Evolutionary conservation across 2,113 vertebrate genomes (phyloP).

Genomic region (Pleuronectes platessa): DNA sequence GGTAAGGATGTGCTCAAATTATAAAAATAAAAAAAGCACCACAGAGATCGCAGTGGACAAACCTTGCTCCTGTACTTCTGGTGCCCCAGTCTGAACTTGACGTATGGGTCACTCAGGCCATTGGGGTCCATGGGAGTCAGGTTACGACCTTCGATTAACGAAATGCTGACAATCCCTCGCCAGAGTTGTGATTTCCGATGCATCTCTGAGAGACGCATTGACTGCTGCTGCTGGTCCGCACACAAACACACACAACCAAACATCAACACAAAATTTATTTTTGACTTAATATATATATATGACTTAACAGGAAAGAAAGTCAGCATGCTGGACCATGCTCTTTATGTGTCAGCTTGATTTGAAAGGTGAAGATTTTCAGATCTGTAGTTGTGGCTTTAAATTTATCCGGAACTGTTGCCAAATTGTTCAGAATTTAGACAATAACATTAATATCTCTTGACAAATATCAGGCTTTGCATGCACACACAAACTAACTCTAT

Average conservation of each 20-base stretch:
- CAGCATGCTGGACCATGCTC: not conserved
- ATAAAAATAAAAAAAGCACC: not conserved
- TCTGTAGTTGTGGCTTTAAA: not conserved
- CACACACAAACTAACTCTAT: too few relatives aligned
- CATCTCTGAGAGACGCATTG: constrained; percentile 86
- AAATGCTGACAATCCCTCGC: constrained; percentile 92
- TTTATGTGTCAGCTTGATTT: not conserved
- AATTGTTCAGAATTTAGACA: not conserved
- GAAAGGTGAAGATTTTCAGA: not conserved
- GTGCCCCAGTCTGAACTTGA: constrained; percentile 91
- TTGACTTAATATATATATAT: not conserved
- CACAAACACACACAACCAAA: constrained; percentile 29
- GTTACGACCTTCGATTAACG: constrained; percentile 89
- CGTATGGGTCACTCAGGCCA: constrained; percentile 92
- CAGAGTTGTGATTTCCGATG: constrained; percentile 90
- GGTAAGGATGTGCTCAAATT: not conserved
- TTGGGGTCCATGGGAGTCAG: constrained; percentile 93
- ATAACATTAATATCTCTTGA: too few relatives aligned
- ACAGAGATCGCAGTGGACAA: not conserved
- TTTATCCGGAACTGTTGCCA: not conserved
- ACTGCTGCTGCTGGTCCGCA: constrained; percentile 88
- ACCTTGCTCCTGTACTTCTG: constrained; percentile 98
- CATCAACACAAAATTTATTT: constrained; percentile 4
- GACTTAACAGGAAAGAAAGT: not conserved
- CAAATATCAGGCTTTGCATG: too few relatives aligned